Evolutionary conservation across 2,113 vertebrate genomes (phyloP).

Genomic region (Anseranas semipalmata): DNA sequence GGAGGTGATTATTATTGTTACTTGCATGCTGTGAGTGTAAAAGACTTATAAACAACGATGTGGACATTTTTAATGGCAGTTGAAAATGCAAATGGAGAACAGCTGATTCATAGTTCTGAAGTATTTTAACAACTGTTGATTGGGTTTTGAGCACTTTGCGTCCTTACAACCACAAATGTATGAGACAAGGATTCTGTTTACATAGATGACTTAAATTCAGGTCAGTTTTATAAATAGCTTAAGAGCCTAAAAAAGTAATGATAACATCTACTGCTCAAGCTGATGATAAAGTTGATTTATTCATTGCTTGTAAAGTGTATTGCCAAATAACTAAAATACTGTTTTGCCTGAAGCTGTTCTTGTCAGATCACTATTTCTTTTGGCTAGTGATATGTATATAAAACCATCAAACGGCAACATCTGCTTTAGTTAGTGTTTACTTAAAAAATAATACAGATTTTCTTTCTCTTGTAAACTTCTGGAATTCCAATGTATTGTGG

Average conservation of each 20-base stretch:
- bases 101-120: neutral
- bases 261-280: neutral
- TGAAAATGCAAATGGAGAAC: neutral
- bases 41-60: neutral
- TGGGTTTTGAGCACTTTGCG: neutral
- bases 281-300: neutral
- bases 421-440: conserved; percentile 26
- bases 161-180: neutral
- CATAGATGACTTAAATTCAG: neutral
- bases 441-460: conserved; percentile 22
- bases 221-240: neutral
- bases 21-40: neutral
- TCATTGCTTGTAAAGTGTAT: neutral
- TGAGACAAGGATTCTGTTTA: neutral
- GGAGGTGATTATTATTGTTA: neutral
- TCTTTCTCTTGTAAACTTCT: conserved; percentile 8
- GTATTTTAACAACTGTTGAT: neutral
- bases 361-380: conserved; percentile 30
- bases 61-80: neutral
- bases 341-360: neutral
- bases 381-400: conserved; percentile 4
- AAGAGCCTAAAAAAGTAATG: neutral
- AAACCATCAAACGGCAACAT: conserved; percentile 11
- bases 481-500: neutral
- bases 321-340: neutral